A percentile compares a stretch with the other conserved stretches of the same genome.
Conservation (phyloP, 2,113 vertebrate species). For the Conger conger region DNA sequence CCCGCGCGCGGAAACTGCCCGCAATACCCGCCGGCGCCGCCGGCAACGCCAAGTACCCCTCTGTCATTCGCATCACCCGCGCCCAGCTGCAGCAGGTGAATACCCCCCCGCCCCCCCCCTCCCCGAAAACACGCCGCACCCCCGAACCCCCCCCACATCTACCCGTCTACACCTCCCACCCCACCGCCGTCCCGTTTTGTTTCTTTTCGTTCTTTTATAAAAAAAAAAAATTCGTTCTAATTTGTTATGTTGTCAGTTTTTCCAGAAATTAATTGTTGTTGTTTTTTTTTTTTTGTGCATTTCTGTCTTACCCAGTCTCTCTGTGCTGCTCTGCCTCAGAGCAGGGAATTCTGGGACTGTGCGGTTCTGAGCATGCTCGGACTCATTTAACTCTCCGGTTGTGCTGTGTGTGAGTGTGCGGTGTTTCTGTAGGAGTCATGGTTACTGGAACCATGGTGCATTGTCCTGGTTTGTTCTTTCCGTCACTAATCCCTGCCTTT, state of each 20-base stretch:
- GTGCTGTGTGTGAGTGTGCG: constrained; percentile 62
- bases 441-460: constrained; percentile 45
- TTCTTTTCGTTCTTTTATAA: constrained; percentile 4
- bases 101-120: constrained; percentile 37
- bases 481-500: not conserved
- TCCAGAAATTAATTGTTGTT: not conserved
- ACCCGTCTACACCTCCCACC: constrained; percentile 28
- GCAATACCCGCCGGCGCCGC: constrained; percentile 77
- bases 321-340: not conserved
- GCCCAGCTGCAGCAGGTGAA: constrained; percentile 92
- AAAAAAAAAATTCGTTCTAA: constrained; percentile 37
- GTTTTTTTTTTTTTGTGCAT: not conserved
- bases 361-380: not conserved
- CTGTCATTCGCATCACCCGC: constrained; percentile 89
- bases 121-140: not conserved
- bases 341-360: not conserved
- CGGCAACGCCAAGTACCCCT: constrained; percentile 82
- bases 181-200: constrained; percentile 18
- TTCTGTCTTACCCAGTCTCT: not conserved
- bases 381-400: too few relatives aligned
- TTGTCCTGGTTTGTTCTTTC: constrained; percentile 6
- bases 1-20: constrained; percentile 81
- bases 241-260: constrained; percentile 38
- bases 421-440: constrained; percentile 62
- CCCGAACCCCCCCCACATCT: constrained; percentile 5